Conservation (phyloP, 1,140 invertebrate genomes). For the Drosophila truncata region DNA sequence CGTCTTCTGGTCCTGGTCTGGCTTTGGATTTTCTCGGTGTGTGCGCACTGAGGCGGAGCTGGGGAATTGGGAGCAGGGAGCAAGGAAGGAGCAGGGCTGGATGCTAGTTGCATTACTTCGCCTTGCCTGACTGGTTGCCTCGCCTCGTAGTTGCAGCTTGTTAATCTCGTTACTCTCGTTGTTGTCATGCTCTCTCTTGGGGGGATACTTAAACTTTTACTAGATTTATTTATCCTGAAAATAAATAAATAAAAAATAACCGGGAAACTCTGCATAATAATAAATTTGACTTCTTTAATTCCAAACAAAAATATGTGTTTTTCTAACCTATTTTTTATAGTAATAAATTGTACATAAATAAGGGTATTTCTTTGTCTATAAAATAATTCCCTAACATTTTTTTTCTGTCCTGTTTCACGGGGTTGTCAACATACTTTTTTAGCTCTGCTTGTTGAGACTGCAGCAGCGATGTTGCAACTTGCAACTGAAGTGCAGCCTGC, state of each 20-base stretch:
- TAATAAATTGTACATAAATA: background rate
- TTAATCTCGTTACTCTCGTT: constrained; percentile 67
- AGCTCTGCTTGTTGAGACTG: constrained; percentile 65
- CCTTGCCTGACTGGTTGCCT: constrained; percentile 58
- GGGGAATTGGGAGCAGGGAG: constrained; percentile 16
- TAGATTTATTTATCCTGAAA: background rate
- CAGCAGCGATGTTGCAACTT: constrained; percentile 48
- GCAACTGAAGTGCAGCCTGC: constrained; percentile 63
- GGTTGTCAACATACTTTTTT: constrained; percentile 76
- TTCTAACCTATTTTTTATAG: background rate
- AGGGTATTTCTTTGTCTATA: constrained; percentile 1
- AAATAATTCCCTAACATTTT: background rate
- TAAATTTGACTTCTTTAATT: too few relatives aligned
- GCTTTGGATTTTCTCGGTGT: constrained; percentile 34
- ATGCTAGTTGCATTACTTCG: constrained; percentile 47
- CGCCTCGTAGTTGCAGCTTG: constrained; percentile 77
- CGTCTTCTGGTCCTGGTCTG: constrained; percentile 26
- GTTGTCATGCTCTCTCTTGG: constrained; percentile 19
- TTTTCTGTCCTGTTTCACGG: constrained; percentile 36
- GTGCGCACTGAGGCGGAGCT: constrained; percentile 58
- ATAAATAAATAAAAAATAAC: too few relatives aligned
- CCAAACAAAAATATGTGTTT: too few relatives aligned
- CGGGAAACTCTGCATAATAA: too few relatives aligned
- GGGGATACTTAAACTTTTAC: background rate
- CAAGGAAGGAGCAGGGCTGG: constrained; percentile 40